Evolutionary conservation across 1,140 invertebrate species (phyloP).

Genomic region (Antheraea mylitta): DNA sequence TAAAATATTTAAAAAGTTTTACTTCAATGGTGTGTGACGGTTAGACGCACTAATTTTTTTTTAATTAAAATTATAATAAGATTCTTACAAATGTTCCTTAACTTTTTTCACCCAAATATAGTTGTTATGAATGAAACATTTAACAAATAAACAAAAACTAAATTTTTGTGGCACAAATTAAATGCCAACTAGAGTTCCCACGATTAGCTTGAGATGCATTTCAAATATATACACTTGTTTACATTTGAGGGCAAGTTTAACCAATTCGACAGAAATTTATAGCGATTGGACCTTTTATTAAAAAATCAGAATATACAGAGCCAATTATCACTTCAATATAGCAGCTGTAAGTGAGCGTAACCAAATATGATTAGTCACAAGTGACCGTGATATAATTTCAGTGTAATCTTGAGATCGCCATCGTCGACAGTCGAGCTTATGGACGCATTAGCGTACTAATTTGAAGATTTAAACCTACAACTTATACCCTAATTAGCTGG

Average conservation of each 20-base stretch:
- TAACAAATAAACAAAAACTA: too few species aligned
- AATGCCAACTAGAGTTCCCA: neutral
- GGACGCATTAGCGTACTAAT: conserved; percentile 14
- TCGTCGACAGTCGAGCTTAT: conserved; percentile 6
- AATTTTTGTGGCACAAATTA: neutral
- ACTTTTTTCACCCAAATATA: too few species aligned
- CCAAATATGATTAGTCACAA: conserved; percentile 9
- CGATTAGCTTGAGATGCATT: neutral
- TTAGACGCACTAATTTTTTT: too few species aligned
- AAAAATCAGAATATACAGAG: neutral
- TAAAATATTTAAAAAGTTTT: too few species aligned
- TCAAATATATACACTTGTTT: neutral
- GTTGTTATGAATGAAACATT: too few species aligned
- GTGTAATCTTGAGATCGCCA: conserved; percentile 1
- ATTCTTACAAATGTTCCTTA: too few species aligned
- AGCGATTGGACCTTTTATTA: neutral
- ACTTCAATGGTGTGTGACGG: too few species aligned
- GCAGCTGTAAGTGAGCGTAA: conserved; percentile 14
- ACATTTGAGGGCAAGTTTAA: neutral
- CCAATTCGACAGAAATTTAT: neutral
- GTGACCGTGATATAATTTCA: conserved; percentile 12
- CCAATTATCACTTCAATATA: conserved; percentile 4
- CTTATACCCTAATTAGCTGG: conserved; percentile 22
- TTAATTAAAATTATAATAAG: too few species aligned
- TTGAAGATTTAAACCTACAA: conserved; percentile 14